phyloP scores from a whole-genome alignment of 1,140 invertebrate genomes.

The Trigoniulus corallinus region DNA sequence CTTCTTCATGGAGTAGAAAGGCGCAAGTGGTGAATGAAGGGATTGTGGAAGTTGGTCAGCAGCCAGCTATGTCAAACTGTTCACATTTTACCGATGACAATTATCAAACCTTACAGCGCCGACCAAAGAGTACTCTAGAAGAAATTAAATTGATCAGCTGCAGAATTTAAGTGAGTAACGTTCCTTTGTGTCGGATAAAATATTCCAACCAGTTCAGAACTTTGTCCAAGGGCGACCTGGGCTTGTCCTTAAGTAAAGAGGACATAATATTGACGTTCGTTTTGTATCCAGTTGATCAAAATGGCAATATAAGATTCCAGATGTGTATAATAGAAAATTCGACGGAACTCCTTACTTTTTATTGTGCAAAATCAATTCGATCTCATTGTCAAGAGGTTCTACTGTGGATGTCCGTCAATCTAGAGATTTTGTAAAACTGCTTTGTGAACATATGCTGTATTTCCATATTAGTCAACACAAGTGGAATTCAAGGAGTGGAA shows the following conservation, averaged over 20 bases:
- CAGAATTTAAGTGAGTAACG: constrained; percentile 31
- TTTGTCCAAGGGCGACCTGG: constrained; percentile 37
- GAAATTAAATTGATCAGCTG: constrained; percentile 29
- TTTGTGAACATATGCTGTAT: constrained; percentile 22
- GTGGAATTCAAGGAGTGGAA: constrained; percentile 50
- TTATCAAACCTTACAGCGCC: too few relatives aligned
- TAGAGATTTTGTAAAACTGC: constrained; percentile 1
- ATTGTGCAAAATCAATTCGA: too few relatives aligned
- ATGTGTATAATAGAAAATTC: too few relatives aligned
- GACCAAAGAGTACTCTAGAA: constrained; percentile 32
- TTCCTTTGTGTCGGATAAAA: constrained; percentile 39
- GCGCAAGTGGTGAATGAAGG: too few relatives aligned
- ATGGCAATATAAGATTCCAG: too few relatives aligned
- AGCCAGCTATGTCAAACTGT: too few relatives aligned
- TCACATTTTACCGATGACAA: too few relatives aligned
- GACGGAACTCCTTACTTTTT: too few relatives aligned
- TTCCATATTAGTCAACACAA: constrained; percentile 38
- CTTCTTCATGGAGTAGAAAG: too few relatives aligned
- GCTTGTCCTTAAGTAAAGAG: constrained; percentile 41
- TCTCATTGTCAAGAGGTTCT: too few relatives aligned
- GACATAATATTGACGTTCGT: constrained; percentile 32
- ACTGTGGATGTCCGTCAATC: background rate
- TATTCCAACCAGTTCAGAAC: constrained; percentile 53
- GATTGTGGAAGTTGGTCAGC: too few relatives aligned
- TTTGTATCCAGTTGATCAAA: too few relatives aligned